These are phyloP conservation scores for Dasyurus viverrinus DNA, from an alignment of 2,113 vertebrate species.

Conservation along the genomic window DNA sequence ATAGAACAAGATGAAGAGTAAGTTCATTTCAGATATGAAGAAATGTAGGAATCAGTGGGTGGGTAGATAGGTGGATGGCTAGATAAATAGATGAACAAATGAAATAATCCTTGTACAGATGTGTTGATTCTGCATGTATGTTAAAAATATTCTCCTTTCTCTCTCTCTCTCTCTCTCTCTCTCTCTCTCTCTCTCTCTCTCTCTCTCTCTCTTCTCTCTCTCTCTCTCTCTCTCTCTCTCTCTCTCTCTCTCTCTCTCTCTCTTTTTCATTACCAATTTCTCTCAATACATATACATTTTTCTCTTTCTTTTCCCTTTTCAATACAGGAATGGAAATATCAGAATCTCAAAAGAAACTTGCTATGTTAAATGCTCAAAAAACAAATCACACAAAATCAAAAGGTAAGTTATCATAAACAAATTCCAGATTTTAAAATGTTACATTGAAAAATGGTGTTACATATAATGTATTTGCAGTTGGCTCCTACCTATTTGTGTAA, in stretches of 20 bases:
- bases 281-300: too few species aligned
- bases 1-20: background rate
- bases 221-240: too few species aligned
- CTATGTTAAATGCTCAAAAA: constrained; percentile 94
- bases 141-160: background rate
- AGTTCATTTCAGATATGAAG: background rate
- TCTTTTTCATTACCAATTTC: too few species aligned
- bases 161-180: too few species aligned
- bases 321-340: constrained; percentile 95
- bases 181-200: too few species aligned
- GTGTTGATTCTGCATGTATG: background rate
- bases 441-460: background rate
- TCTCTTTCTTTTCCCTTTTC: constrained; percentile 49
- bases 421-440: background rate
- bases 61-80: background rate
- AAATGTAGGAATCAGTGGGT: background rate
- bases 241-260: background rate
- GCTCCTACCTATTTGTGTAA: background rate
- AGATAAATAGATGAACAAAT: background rate
- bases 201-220: too few species aligned
- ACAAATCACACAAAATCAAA: constrained; percentile 94
- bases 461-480: background rate
- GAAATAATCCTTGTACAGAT: background rate
- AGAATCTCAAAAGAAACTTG: constrained; percentile 94
- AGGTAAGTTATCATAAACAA: constrained; percentile 82